A percentile compares a stretch with the other conserved stretches of the same genome.
These are phyloP conservation scores for Drosophila biarmipes DNA, from an alignment of 1,140 invertebrate species.

Conservation along the genomic window DNA sequence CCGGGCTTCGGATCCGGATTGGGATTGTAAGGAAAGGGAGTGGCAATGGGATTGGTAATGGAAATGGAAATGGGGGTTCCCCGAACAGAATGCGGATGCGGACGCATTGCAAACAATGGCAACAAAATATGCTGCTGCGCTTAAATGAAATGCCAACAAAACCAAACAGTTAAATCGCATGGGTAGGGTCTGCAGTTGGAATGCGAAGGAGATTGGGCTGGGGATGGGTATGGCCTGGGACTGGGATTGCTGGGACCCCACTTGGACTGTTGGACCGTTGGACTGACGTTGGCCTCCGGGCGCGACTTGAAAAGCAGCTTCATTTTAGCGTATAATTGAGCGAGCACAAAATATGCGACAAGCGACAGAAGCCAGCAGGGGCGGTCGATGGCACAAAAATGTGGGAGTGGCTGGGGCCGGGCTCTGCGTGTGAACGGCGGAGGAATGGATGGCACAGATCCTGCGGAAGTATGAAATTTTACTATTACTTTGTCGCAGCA, in stretches of 20 bases:
- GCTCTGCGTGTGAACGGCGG: constrained; percentile 13
- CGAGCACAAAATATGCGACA: constrained; percentile 75
- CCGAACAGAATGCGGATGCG: constrained; percentile 48
- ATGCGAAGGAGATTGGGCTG: constrained; percentile 13
- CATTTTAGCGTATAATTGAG: constrained; percentile 82
- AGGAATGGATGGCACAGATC: constrained; percentile 56
- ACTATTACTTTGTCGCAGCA: constrained; percentile 78
- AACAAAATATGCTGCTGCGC: constrained; percentile 80
- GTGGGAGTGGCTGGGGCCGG: constrained; percentile 52
- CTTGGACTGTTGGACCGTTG: constrained; percentile 19
- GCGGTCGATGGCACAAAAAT: constrained; percentile 37
- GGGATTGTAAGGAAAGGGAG: background rate
- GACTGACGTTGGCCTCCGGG: constrained; percentile 56
- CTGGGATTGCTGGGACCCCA: constrained; percentile 1
- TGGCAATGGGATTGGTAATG: background rate
- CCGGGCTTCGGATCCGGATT: background rate
- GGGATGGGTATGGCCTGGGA: background rate
- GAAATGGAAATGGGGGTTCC: background rate
- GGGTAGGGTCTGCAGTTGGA: constrained; percentile 29
- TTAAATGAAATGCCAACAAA: constrained; percentile 81
- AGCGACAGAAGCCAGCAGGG: constrained; percentile 60
- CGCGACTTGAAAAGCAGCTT: constrained; percentile 72
- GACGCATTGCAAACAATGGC: constrained; percentile 73
- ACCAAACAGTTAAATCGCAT: constrained; percentile 69
- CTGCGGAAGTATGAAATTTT: constrained; percentile 80